These are phyloP conservation scores for Seriola quinqueradiata DNA, from an alignment of 2,113 vertebrate genomes.

Conservation along the genomic window DNA sequence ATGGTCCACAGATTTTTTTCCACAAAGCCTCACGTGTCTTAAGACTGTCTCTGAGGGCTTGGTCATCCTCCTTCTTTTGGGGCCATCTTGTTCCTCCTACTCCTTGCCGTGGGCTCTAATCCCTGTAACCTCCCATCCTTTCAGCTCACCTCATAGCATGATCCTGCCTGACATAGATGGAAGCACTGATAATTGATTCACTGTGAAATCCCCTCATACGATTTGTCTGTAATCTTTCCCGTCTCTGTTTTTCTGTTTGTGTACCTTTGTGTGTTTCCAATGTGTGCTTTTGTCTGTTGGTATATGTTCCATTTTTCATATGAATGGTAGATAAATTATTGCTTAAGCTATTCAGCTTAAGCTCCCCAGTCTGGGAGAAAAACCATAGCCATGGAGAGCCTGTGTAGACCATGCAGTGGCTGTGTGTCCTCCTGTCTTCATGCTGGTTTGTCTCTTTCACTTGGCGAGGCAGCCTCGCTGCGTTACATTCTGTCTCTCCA, in stretches of 20 bases:
- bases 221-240: slow-evolving; percentile 47
- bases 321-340: slow-evolving; percentile 51
- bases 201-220: slow-evolving; percentile 55
- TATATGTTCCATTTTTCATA: slow-evolving; percentile 42
- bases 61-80: slow-evolving; percentile 45
- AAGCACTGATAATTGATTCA: slow-evolving; percentile 68
- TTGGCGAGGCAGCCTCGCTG: slow-evolving; percentile 18
- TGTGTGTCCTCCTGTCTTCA: slow-evolving; percentile 34
- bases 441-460: slow-evolving; percentile 36
- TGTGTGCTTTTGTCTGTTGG: slow-evolving; percentile 37
- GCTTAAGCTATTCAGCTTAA: slow-evolving; percentile 44
- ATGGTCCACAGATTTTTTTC: slow-evolving; percentile 10
- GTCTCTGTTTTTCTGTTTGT: slow-evolving; percentile 28
- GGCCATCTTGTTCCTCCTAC: slow-evolving; percentile 22
- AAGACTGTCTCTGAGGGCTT: slow-evolving; percentile 34
- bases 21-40: slow-evolving; percentile 30
- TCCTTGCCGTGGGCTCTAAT: slow-evolving; percentile 42
- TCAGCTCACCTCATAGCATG: slow-evolving; percentile 47
- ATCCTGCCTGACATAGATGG: slow-evolving; percentile 43
- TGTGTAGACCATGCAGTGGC: slow-evolving; percentile 21
- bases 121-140: slow-evolving; percentile 50
- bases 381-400: slow-evolving; percentile 40
- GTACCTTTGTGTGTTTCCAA: slow-evolving; percentile 10
- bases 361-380: slow-evolving; percentile 39
- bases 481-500: slow-evolving; percentile 47